These are phyloP conservation scores for Tridacna gigas DNA, from an alignment of 2,888 invertebrate genomes.

Conservation along the genomic window DNA sequence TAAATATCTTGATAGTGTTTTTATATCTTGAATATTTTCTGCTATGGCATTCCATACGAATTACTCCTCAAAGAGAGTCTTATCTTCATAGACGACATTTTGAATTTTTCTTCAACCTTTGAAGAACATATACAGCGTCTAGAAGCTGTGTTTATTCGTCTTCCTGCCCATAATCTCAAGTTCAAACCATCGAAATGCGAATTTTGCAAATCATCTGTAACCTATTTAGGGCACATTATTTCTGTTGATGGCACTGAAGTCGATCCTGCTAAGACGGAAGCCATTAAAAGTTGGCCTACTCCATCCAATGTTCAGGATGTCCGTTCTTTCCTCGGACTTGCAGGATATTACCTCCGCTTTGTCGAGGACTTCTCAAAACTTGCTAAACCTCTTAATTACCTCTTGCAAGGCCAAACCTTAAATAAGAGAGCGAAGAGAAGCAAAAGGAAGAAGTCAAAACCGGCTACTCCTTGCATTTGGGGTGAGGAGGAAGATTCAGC, in stretches of 20 bases:
- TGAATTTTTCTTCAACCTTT: neutral
- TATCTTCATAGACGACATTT: neutral
- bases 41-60: too few species aligned
- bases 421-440: slow-evolving; percentile 4
- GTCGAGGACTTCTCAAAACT: neutral
- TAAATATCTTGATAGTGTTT: too few species aligned
- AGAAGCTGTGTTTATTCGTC: neutral
- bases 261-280: neutral
- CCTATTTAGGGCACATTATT: neutral
- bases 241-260: neutral
- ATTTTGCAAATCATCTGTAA: neutral
- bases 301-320: too few species aligned
- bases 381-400: too few species aligned
- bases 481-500: neutral
- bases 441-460: neutral
- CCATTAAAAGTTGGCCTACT: slow-evolving; percentile 1
- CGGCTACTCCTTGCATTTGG: neutral
- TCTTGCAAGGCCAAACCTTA: neutral
- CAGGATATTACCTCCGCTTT: neutral
- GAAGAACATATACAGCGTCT: neutral
- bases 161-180: neutral
- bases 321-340: neutral
- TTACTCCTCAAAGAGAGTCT: neutral
- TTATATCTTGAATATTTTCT: too few species aligned
- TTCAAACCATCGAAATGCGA: neutral